A percentile compares a stretch with the other conserved stretches of the same genome.
phyloP scores from a whole-genome alignment of 2,888 invertebrate genomes.

The Patella caerulea region DNA sequence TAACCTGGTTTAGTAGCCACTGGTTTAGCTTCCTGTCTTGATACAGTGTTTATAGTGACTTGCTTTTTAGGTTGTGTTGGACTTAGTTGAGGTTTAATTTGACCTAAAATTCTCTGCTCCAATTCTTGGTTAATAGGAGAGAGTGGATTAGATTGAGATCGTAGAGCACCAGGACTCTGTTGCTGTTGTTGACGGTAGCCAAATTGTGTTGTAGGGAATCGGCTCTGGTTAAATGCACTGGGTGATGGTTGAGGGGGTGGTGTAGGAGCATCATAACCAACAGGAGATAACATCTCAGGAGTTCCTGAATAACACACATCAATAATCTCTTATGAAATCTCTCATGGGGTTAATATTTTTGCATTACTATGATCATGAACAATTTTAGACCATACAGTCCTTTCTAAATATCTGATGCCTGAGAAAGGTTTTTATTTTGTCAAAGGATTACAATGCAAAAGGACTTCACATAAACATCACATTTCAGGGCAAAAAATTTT shows the following conservation, averaged over 20 bases:
- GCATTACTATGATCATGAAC: no score
- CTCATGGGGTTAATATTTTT: not conserved
- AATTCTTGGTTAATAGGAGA: conserved; percentile 37
- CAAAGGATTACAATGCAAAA: no score
- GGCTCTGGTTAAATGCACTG: conserved; percentile 51
- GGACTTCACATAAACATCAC: no score
- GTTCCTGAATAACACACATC: conserved; percentile 49
- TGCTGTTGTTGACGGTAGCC: conserved; percentile 33
- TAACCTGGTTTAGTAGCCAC: conserved; percentile 12
- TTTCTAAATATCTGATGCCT: no score
- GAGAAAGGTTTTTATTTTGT: no score
- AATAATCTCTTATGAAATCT: not conserved
- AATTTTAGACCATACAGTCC: no score
- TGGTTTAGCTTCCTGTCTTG: conserved; percentile 22
- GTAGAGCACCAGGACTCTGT: conserved; percentile 31
- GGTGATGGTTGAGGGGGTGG: conserved; percentile 67
- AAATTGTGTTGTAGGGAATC: conserved; percentile 31
- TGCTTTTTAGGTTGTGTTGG: conserved; percentile 14
- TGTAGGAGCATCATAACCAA: conserved; percentile 59
- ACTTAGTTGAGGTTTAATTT: conserved; percentile 22
- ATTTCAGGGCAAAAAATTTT: no score
- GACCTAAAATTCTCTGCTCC: conserved; percentile 24
- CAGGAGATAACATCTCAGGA: conserved; percentile 65
- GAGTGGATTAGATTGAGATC: conserved; percentile 32
- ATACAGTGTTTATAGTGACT: conserved; percentile 18